Evolutionary conservation across 2,113 vertebrate species (phyloP).

Genomic region (Pachyramphus minor): DNA sequence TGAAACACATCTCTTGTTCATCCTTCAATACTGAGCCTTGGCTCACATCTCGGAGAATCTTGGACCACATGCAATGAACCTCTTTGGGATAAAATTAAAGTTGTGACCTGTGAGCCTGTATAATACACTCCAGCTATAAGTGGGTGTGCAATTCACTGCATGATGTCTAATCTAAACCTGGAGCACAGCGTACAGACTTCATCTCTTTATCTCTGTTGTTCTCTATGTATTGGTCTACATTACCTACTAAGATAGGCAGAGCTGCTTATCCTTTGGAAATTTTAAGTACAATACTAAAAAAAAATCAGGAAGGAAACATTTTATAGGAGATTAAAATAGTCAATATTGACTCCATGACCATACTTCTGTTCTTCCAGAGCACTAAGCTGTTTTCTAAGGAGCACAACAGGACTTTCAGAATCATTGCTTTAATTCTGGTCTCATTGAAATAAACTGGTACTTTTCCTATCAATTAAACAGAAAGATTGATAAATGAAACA

Average conservation of each 20-base stretch:
- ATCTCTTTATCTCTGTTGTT: neutral
- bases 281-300: neutral
- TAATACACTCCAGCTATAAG: neutral
- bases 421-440: neutral
- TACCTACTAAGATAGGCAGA: neutral
- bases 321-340: neutral
- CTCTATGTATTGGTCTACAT: neutral
- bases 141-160: neutral
- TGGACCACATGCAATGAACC: neutral
- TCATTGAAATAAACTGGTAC: neutral
- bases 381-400: neutral
- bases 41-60: neutral
- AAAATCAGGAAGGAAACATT: neutral
- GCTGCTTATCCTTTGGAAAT: neutral
- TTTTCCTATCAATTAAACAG: neutral
- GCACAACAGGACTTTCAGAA: neutral
- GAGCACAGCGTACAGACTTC: neutral
- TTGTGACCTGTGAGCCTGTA: neutral
- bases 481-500: neutral
- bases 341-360: neutral
- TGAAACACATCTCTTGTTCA: neutral
- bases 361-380: neutral
- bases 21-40: neutral
- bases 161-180: neutral
- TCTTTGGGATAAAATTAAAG: neutral